Conservation (phyloP, 1,140 invertebrate genomes). For the Tetranychus cinnabarinus region DNA sequence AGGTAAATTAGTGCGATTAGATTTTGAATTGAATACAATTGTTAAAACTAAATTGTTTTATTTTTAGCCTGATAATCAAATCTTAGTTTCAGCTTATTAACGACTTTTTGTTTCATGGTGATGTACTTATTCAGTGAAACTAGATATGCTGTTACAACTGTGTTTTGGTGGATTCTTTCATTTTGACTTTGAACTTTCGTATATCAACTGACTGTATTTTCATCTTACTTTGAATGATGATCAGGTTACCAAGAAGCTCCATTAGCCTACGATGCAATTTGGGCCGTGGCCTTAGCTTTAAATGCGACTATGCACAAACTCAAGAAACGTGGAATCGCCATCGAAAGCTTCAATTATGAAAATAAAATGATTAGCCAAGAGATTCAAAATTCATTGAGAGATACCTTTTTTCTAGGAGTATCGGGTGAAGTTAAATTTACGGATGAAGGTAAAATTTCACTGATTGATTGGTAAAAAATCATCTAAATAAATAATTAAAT, state of each 20-base stretch:
- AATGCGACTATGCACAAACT: slow-evolving; percentile 82
- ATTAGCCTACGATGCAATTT: slow-evolving; percentile 93
- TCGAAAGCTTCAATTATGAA: slow-evolving; percentile 93
- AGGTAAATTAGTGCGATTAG: no score
- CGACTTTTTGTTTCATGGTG: no score
- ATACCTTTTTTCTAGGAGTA: slow-evolving; percentile 73
- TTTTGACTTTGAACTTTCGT: no score
- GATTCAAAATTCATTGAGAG: slow-evolving; percentile 81
- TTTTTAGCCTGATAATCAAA: no score
- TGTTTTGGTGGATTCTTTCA: no score
- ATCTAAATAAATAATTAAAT: slow-evolving; percentile 25
- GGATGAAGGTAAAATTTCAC: slow-evolving; percentile 12
- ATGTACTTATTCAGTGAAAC: no score
- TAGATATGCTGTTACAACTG: no score
- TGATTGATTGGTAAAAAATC: background rate
- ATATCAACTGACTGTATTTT: no score
- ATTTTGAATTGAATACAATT: no score
- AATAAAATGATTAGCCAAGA: slow-evolving; percentile 85
- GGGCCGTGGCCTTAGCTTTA: slow-evolving; percentile 87
- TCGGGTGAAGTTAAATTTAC: slow-evolving; percentile 27
- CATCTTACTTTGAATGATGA: no score
- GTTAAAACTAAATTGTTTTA: no score
- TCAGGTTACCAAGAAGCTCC: slow-evolving; percentile 82
- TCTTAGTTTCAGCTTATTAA: no score
- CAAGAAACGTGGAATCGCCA: slow-evolving; percentile 42